Conservation (phyloP, 92 coral and sea anemone genomes). For the Bergia puertoricense region DNA sequence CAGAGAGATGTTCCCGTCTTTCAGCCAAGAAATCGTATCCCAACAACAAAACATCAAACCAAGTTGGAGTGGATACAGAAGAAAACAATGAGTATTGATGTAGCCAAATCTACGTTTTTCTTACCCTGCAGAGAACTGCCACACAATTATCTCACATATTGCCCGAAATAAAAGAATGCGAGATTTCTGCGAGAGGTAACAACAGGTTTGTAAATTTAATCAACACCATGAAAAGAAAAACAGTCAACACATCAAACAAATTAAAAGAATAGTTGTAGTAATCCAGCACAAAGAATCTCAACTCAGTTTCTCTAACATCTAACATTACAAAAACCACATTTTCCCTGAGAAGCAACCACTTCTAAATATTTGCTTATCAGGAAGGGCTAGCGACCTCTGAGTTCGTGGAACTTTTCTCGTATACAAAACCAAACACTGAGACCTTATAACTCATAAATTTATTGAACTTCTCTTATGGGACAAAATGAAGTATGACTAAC, state of each 20-base stretch:
- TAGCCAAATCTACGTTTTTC: no score
- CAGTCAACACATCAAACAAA: not conserved
- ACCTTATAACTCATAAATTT: no score
- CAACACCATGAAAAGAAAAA: not conserved
- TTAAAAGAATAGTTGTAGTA: not conserved
- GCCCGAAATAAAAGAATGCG: not conserved
- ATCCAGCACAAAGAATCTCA: not conserved
- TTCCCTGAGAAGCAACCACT: not conserved
- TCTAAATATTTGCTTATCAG: no score
- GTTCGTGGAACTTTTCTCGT: no score
- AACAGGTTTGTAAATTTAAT: slow-evolving; percentile 8
- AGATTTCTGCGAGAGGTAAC: not conserved
- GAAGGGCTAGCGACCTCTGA: not conserved
- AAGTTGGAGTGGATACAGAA: no score
- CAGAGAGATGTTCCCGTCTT: not conserved
- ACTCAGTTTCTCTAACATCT: not conserved
- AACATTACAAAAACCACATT: not conserved
- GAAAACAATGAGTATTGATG: no score
- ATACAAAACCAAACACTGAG: no score
- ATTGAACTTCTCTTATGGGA: no score
- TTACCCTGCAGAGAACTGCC: no score
- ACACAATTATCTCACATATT: no score
- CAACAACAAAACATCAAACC: not conserved
- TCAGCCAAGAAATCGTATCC: no score
- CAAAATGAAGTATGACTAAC: no score